A percentile compares a stretch with the other conserved stretches of the same genome.
Evolutionary conservation across 1,140 invertebrate genomes (phyloP).

Genomic region (Adelges cooleyi): DNA sequence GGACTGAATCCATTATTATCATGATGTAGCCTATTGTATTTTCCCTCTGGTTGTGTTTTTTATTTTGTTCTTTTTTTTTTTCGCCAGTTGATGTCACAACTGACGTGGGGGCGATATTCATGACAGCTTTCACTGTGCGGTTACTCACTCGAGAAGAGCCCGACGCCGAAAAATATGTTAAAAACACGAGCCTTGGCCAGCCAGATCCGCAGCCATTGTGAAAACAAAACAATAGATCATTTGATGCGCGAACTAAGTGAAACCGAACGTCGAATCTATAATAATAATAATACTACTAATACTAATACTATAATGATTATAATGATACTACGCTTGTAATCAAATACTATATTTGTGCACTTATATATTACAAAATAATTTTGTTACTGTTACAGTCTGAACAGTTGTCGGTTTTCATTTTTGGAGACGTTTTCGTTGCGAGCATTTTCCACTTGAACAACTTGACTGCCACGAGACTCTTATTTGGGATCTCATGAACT

Average conservation of each 20-base stretch:
- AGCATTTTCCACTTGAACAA: no score
- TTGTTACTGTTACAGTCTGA: no score
- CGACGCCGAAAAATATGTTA: constrained; percentile 7
- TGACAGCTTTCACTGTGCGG: constrained; percentile 21
- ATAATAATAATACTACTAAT: no score
- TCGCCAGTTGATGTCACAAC: constrained; percentile 18
- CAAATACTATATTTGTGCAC: no score
- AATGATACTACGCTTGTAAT: no score
- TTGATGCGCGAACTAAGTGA: constrained; percentile 18
- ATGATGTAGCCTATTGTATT: constrained; percentile 11
- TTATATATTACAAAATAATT: no score
- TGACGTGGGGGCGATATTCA: background rate
- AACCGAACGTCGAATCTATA: constrained; percentile 14
- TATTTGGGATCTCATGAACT: no score
- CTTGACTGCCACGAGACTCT: no score
- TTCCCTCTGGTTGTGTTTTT: background rate
- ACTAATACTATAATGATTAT: no score
- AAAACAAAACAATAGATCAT: constrained; percentile 19
- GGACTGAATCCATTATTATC: constrained; percentile 20
- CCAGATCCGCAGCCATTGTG: constrained; percentile 18
- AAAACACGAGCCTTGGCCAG: background rate
- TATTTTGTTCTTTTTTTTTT: constrained; percentile 5
- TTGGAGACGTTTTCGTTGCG: no score
- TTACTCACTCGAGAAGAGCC: constrained; percentile 21
- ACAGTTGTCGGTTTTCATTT: no score